Base-by-base conservation (phyloP, 2,113 vertebrate species). In the Oreochromis spilurus region DNA sequence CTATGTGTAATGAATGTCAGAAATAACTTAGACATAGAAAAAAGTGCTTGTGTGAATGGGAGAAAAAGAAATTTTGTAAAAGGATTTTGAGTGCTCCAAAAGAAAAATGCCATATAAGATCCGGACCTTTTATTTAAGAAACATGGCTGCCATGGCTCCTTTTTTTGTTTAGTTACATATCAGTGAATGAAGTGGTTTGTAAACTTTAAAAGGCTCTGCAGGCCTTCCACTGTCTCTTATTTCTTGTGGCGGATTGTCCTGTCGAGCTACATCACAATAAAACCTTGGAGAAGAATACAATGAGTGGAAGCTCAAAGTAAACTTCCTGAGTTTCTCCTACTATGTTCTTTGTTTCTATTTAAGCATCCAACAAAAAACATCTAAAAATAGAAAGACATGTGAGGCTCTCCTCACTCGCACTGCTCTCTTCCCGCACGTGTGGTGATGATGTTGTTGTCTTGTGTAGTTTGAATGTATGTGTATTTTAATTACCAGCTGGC, bases 261-360 rank as follows among this genome's bases (percentile, higher is more conserved):
- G 14, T 79, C 55, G 45, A 89, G 40, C 14, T 79, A 11, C 45
- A n/a, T 83, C 34, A 54, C 54, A 29, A 45, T 58, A 60, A 86
- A 91, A 48, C 38, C 52, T 45, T 10, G 7, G 40, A 87, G 70
- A 50, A 62, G 38, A 83, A 80, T 24, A 91, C 86, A 93, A 82
- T 91, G 16, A 26, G 36, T 53, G 84, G 89, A 93, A 84, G 81
- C 58, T 12, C 70, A 43, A 55, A 70, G 48, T 86, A 84, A 89
- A 93, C 87, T 83, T 94, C 89, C 91, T 90, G 91, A 84, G 62
- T 83, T 87, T 67, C 72, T 84, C 50, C 31, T 24, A 38, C 13
- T 13, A 19, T 57, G 65, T 67, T 67, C 81, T 53, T 87, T 84
- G 81, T 85, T 62, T 91, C 75, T 53, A 81, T 31, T 78, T 57